Percentiles rank a stretch among this genome's conserved stretches.
Evolutionary conservation across 1,140 invertebrate genomes (phyloP).

Genomic region (Camponotus vicinus): DNA sequence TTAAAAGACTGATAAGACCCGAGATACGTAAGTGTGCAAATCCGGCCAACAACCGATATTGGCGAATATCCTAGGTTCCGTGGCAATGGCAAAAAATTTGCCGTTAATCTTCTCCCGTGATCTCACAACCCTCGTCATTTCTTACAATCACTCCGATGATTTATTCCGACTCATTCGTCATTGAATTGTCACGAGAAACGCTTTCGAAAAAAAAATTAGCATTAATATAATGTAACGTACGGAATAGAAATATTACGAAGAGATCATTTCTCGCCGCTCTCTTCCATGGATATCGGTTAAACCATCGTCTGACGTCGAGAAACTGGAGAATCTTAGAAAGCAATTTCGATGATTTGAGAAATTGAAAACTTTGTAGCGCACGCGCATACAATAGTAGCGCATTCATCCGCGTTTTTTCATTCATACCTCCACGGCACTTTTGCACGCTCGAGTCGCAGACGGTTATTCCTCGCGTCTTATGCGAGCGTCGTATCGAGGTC

Average conservation of each 20-base stretch:
- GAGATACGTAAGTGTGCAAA: slow-evolving; percentile 40
- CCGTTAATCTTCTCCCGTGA: slow-evolving; percentile 28
- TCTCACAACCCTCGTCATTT: slow-evolving; percentile 20
- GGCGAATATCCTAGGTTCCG: not conserved
- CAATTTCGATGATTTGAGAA: not conserved
- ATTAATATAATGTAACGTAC: not conserved
- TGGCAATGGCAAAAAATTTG: slow-evolving; percentile 14
- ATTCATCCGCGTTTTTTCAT: not conserved
- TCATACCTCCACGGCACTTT: not conserved
- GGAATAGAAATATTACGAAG: not conserved
- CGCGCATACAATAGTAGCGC: not conserved
- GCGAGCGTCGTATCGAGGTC: slow-evolving; percentile 36
- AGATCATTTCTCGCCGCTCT: slow-evolving; percentile 10
- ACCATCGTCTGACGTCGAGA: not conserved
- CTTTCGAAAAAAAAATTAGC: not conserved
- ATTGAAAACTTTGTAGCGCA: not conserved
- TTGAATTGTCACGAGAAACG: slow-evolving; percentile 9
- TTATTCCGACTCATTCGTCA: slow-evolving; percentile 27
- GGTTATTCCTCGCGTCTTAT: not conserved
- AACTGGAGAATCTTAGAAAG: not conserved
- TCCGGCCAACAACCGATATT: slow-evolving; percentile 64
- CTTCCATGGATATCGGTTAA: not conserved
- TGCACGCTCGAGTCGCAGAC: not conserved
- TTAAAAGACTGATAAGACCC: slow-evolving; percentile 69
- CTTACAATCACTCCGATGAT: slow-evolving; percentile 29